A percentile compares a stretch with the other conserved stretches of the same genome.
Conservation (phyloP, 2,888 invertebrate species). For the Trilocha varians region DNA sequence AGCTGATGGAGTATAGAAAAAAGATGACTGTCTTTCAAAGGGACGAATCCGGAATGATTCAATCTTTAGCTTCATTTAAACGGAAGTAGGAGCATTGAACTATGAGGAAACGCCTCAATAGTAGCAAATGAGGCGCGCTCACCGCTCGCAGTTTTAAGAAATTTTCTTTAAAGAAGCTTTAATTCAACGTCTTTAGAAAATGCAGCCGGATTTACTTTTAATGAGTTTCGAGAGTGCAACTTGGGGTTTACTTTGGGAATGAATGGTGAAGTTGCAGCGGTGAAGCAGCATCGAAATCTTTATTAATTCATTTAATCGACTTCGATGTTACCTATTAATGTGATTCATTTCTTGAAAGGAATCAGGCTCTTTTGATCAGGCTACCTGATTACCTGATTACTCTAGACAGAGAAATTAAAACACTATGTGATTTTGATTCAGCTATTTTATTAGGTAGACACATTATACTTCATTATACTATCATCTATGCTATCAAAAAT, state of each 20-base stretch:
- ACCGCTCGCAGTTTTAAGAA: constrained; percentile 58
- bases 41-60: constrained; percentile 35
- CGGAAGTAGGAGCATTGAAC: constrained; percentile 42
- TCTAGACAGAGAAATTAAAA: no score
- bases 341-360: no score
- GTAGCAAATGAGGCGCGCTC: constrained; percentile 67
- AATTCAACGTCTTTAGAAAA: constrained; percentile 69
- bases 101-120: constrained; percentile 53
- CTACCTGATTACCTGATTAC: no score
- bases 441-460: no score
- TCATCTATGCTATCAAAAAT: no score
- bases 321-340: no score
- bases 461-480: no score
- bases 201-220: constrained; percentile 69
- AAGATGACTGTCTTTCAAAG: constrained; percentile 19
- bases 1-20: background rate
- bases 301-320: constrained; percentile 22
- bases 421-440: no score
- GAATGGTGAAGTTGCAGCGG: constrained; percentile 43
- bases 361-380: no score
- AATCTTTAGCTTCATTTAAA: constrained; percentile 48
- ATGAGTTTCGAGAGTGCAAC: constrained; percentile 66
- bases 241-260: constrained; percentile 63
- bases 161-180: constrained; percentile 59
- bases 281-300: constrained; percentile 25